Evolutionary conservation across 1,140 invertebrate species (phyloP), one percentile per base, ranked within the genome.

Genomic region (Drosophila orena): DNA sequence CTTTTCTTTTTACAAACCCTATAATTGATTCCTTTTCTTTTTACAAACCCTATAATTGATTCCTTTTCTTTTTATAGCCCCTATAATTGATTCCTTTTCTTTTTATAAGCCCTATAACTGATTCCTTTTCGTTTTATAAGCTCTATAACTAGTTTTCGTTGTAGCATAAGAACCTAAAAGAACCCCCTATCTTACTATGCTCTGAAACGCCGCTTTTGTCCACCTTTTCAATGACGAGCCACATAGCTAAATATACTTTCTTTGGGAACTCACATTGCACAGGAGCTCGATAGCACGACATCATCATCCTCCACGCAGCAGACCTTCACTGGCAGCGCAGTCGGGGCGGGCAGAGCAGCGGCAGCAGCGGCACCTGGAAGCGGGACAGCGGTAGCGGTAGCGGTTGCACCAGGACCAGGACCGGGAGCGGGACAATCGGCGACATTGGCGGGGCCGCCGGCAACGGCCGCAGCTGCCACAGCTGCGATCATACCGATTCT

Each of bases 381-480:
- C 74, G 91, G 89, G 64, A 78, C 77, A 77, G 40, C 12, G 37
- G 5, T 14, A 38, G 14, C 37, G 37, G 14, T 14, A 38, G 37
- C 37, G 14, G 37, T 38, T 38, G 37, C 12, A 14, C 14, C 4
- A 38, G 12, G n/a, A n/a, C n/a, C 40, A 42, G 40, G 17, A 44
- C 10, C 42, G 42, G 42, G 42, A 44, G 61, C 71, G 71, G 75
- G 74, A 75, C 73, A 75, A 69, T 74, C 92, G 79, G 79, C 91
- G 81, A 85, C 83, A 88, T 89, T 92, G 90, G 79, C 90, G 83
- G 90, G 81, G 77, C 91, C 91, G 66, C 88, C 91, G 80, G 90
- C 91, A 92, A 92, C 91, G 79, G 91, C 91, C 66, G 91, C 91
- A 85, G 91, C 91, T 83, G 91, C 91, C 50, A 91, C 91, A 91